phyloP scores from a whole-genome alignment of 2,888 invertebrate species.

The Graphium colonna region DNA sequence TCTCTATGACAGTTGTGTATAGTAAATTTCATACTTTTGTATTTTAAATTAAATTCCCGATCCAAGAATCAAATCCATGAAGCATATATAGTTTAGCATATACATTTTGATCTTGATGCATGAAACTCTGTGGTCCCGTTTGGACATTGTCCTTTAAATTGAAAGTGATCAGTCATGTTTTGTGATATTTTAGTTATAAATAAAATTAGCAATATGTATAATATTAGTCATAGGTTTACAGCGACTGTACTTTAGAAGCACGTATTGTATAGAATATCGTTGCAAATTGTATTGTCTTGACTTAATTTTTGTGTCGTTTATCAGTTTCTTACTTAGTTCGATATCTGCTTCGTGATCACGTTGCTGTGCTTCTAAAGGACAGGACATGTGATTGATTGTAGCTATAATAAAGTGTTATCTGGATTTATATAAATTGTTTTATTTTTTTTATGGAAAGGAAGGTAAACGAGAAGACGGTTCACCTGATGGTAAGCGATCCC shows the following conservation, averaged over 20 bases:
- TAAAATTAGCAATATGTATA: constrained; percentile 37
- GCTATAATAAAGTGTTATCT: constrained; percentile 66
- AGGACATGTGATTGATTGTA: constrained; percentile 45
- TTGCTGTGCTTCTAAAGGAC: constrained; percentile 42
- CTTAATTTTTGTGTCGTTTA: background rate
- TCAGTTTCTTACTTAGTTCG: no score
- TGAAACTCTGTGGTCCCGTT: no score
- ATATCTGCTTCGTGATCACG: background rate
- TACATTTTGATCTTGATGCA: no score
- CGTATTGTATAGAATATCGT: background rate
- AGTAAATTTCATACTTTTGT: no score
- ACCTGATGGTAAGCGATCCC: no score
- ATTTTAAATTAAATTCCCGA: no score
- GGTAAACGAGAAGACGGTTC: no score
- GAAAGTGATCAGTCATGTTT: constrained; percentile 59
- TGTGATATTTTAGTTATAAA: constrained; percentile 67
- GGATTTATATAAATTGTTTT: constrained; percentile 30
- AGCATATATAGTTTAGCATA: no score
- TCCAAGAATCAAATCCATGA: no score
- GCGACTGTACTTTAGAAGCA: constrained; percentile 26
- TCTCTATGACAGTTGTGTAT: no score
- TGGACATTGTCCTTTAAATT: no score
- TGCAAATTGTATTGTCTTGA: constrained; percentile 5
- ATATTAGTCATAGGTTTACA: constrained; percentile 23
- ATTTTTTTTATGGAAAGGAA: no score